Conservation (phyloP, 2,888 invertebrate species). For the Desoria tigrina region DNA sequence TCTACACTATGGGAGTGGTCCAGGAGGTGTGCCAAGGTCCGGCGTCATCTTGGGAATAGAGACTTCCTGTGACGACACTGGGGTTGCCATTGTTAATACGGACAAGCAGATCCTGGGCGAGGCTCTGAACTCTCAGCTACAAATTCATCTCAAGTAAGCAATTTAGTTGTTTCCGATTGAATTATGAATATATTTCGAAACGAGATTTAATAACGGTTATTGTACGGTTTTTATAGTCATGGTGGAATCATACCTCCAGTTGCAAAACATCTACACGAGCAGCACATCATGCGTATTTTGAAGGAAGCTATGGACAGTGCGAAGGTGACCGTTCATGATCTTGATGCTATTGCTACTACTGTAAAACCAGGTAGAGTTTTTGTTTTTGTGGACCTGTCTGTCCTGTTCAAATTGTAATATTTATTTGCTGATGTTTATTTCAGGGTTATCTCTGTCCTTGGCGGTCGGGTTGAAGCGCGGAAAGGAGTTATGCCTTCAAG, state of each 20-base stretch:
- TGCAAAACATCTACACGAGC: slow-evolving; percentile 77
- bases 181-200: neutral
- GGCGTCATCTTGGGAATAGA: slow-evolving; percentile 80
- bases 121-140: slow-evolving; percentile 76
- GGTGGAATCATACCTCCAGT: slow-evolving; percentile 89
- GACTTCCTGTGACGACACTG: slow-evolving; percentile 97
- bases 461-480: slow-evolving; percentile 80
- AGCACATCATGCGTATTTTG: slow-evolving; percentile 75
- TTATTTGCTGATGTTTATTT: neutral
- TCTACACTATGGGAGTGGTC: slow-evolving; percentile 27
- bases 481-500: slow-evolving; percentile 68
- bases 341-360: slow-evolving; percentile 90
- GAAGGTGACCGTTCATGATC: slow-evolving; percentile 63
- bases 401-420: neutral
- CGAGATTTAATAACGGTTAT: neutral
- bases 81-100: slow-evolving; percentile 78
- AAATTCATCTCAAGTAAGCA: slow-evolving; percentile 69
- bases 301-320: slow-evolving; percentile 67
- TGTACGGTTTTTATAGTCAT: slow-evolving; percentile 60
- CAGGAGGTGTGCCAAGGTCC: slow-evolving; percentile 29
- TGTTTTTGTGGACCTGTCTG: neutral
- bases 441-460: slow-evolving; percentile 76
- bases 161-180: slow-evolving; percentile 6
- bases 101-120: slow-evolving; percentile 75
- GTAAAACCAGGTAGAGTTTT: slow-evolving; percentile 70